Evolutionary conservation across 1,140 invertebrate species (phyloP).

Genomic region (Polypedilum vanderplanki): DNA sequence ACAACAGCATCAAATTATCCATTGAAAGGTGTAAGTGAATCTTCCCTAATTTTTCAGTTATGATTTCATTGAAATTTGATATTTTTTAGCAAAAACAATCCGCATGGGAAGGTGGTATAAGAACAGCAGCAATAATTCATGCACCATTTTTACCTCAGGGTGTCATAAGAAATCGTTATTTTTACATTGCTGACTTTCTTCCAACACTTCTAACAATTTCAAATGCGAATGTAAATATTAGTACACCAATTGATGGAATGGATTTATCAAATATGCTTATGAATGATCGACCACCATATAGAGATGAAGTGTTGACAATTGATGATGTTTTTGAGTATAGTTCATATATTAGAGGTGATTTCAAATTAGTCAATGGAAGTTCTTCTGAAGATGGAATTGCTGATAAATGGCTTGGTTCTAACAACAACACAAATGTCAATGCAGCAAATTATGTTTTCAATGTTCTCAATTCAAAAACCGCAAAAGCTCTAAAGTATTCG

Average conservation of each 20-base stretch:
- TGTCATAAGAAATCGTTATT: slow-evolving; percentile 62
- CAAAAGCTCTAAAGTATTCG: neutral
- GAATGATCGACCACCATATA: slow-evolving; percentile 45
- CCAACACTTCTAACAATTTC: slow-evolving; percentile 67
- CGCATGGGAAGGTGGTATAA: slow-evolving; percentile 79
- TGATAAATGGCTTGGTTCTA: slow-evolving; percentile 46
- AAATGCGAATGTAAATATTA: slow-evolving; percentile 43
- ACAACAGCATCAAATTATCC: slow-evolving; percentile 81
- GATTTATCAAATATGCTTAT: slow-evolving; percentile 61
- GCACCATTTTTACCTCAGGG: slow-evolving; percentile 52
- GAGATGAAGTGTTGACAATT: slow-evolving; percentile 57
- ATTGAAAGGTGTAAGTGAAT: slow-evolving; percentile 58
- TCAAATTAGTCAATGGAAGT: slow-evolving; percentile 64
- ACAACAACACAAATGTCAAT: slow-evolving; percentile 10
- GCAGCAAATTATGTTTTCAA: neutral
- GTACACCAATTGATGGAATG: slow-evolving; percentile 57
- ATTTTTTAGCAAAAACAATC: slow-evolving; percentile 57
- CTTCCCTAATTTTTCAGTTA: too few species aligned
- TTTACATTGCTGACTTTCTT: slow-evolving; percentile 81
- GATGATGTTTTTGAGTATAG: slow-evolving; percentile 57
- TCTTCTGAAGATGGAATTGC: slow-evolving; percentile 44
- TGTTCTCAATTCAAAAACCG: neutral
- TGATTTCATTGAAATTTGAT: neutral
- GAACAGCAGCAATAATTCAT: slow-evolving; percentile 72
- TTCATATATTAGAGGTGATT: slow-evolving; percentile 57